Conservation (phyloP, 1,140 invertebrate genomes). For the Drosophila miranda region DNA sequence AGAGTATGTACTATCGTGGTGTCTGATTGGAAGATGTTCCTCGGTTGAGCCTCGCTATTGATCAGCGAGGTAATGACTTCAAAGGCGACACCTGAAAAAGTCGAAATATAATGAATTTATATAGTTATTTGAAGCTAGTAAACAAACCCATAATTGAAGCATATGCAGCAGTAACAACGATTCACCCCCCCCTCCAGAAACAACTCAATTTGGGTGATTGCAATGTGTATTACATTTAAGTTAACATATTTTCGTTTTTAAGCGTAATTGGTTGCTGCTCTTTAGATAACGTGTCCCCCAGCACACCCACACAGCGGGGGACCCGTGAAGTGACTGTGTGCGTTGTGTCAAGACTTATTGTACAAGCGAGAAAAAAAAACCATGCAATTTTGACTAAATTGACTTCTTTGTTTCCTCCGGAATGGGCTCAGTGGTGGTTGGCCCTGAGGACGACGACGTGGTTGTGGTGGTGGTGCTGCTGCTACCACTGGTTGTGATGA, state of each 20-base stretch:
- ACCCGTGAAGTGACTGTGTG: constrained; percentile 3
- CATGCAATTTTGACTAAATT: constrained; percentile 32
- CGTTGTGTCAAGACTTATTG: constrained; percentile 5
- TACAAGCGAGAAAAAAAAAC: constrained; percentile 19
- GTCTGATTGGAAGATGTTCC: no score
- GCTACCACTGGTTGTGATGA: neutral
- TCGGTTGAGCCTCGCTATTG: no score
- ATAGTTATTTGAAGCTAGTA: no score
- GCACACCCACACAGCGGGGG: neutral
- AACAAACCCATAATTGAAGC: no score
- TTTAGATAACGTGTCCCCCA: constrained; percentile 6
- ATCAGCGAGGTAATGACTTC: no score
- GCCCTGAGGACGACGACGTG: neutral
- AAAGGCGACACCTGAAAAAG: no score
- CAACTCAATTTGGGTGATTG: neutral
- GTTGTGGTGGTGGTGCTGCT: no score
- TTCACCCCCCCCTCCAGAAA: neutral
- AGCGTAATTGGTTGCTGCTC: constrained; percentile 34
- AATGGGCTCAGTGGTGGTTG: neutral
- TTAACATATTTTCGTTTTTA: constrained; percentile 10
- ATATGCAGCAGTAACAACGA: no score
- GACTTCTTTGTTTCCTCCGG: constrained; percentile 47
- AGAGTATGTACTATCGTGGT: no score
- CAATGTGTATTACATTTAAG: constrained; percentile 14
- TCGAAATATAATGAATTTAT: no score